A percentile compares a stretch with the other conserved stretches of the same genome.
These are phyloP conservation scores for Mantis religiosa DNA, from an alignment of 2,888 invertebrate genomes.

Conservation along the genomic window DNA sequence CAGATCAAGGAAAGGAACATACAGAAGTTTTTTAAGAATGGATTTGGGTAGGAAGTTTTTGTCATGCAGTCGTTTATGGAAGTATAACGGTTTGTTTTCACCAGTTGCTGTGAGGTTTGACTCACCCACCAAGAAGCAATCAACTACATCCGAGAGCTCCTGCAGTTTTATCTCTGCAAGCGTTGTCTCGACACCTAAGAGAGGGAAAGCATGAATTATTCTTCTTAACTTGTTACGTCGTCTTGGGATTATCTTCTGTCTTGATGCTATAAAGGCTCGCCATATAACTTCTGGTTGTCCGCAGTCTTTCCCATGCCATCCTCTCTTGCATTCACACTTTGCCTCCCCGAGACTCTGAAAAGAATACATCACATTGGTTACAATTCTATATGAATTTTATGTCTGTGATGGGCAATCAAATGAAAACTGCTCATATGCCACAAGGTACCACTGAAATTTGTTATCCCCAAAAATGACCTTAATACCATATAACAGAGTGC, in stretches of 20 bases:
- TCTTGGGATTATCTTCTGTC: slow-evolving; percentile 46
- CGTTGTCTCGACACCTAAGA: slow-evolving; percentile 52
- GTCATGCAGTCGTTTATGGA: slow-evolving; percentile 45
- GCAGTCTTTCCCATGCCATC: slow-evolving; percentile 63
- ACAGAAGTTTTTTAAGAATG: slow-evolving; percentile 53
- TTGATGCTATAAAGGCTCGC: slow-evolving; percentile 58
- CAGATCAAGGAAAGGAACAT: slow-evolving; percentile 40
- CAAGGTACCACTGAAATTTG: no score
- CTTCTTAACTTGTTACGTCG: slow-evolving; percentile 49
- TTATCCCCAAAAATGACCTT: no score
- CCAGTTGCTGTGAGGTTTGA: slow-evolving; percentile 40
- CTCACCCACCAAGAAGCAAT: slow-evolving; percentile 57
- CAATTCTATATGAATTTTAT: no score
- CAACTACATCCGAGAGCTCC: slow-evolving; percentile 57
- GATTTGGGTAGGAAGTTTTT: slow-evolving; percentile 47
- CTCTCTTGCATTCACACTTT: slow-evolving; percentile 54
- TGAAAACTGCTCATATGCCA: no score
- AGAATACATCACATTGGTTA: neutral
- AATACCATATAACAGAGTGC: no score
- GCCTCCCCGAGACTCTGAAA: slow-evolving; percentile 36
- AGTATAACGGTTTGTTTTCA: slow-evolving; percentile 39
- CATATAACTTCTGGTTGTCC: slow-evolving; percentile 64
- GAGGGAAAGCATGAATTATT: slow-evolving; percentile 54
- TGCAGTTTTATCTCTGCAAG: slow-evolving; percentile 58
- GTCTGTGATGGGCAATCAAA: no score